These are phyloP conservation scores for Pteropus rufus DNA, from an alignment of 2,797 vertebrate species.

Conservation along the genomic window DNA sequence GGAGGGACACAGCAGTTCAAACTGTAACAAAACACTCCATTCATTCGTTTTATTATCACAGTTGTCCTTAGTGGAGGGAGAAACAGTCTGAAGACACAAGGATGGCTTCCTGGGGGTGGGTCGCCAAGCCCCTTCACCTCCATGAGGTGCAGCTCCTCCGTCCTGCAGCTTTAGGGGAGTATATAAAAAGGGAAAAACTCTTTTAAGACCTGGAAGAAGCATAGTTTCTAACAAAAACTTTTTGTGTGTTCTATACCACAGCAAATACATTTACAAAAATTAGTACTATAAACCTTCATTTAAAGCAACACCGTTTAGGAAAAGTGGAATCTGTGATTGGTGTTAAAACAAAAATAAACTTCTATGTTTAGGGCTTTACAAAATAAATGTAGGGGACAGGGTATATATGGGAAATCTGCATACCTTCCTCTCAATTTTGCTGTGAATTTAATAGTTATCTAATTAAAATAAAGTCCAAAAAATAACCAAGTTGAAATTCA, in stretches of 20 bases:
- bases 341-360: slow-evolving; percentile 5
- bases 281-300: background rate
- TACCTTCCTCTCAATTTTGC: background rate
- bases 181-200: background rate
- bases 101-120: background rate
- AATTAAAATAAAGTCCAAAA: background rate
- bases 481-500: background rate
- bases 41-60: background rate
- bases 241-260: background rate
- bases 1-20: background rate
- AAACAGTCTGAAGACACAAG: background rate
- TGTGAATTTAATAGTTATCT: background rate
- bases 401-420: background rate
- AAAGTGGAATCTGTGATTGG: background rate
- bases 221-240: background rate
- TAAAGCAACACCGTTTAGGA: background rate
- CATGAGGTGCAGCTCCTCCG: background rate
- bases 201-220: background rate
- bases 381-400: background rate
- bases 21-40: background rate
- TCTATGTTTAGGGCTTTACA: background rate
- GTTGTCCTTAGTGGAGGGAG: background rate
- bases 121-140: background rate
- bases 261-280: background rate
- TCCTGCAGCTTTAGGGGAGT: background rate